These are phyloP conservation scores for Elgaria multicarinata DNA, from an alignment of 2,113 vertebrate species.

Conservation along the genomic window DNA sequence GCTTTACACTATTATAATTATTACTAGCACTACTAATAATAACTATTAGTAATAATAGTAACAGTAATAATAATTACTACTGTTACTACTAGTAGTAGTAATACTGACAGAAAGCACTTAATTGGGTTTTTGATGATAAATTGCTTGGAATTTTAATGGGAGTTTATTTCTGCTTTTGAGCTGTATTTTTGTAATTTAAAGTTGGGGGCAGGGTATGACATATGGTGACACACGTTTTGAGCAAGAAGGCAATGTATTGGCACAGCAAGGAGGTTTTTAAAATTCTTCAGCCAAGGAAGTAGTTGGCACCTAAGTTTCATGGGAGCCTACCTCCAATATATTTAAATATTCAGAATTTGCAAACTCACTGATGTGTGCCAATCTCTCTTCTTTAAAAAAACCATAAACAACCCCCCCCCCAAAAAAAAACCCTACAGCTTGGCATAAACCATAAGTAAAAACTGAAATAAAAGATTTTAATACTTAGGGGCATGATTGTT, in stretches of 20 bases:
- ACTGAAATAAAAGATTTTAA: background rate
- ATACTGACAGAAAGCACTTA: too few species aligned
- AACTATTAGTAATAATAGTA: too few species aligned
- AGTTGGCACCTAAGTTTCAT: background rate
- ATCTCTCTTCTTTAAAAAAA: background rate
- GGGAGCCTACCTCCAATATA: background rate
- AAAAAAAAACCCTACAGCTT: background rate
- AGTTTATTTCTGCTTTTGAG: background rate
- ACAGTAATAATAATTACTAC: too few species aligned
- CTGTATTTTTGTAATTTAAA: background rate
- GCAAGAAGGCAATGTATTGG: background rate
- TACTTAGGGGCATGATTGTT: background rate
- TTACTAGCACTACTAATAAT: too few species aligned
- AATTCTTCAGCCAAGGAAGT: background rate
- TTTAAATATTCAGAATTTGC: background rate
- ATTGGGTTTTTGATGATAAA: too few species aligned
- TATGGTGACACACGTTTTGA: background rate
- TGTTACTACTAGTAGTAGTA: too few species aligned
- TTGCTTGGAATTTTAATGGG: too few species aligned
- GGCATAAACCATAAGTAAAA: background rate
- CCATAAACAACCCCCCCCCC: too few species aligned
- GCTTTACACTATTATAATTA: too few species aligned
- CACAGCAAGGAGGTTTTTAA: background rate
- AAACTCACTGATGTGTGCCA: background rate
- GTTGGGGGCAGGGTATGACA: background rate